Percentiles rank a stretch among this genome's conserved stretches.
Evolutionary conservation across 2,888 invertebrate species (phyloP).

Genomic region (Actias luna): DNA sequence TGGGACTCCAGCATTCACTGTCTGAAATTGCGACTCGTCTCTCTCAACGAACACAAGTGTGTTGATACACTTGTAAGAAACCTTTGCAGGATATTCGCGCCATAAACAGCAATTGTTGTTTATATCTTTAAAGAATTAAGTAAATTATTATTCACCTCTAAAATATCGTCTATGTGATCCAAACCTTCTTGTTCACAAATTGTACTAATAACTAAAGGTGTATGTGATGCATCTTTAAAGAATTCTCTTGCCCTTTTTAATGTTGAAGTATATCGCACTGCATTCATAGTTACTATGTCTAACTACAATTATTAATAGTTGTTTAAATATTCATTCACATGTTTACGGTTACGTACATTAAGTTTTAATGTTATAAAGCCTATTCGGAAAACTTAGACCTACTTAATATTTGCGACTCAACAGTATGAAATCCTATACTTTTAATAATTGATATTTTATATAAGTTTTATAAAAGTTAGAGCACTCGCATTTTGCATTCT

Average conservation of each 20-base stretch:
- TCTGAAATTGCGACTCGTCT: too few relatives aligned
- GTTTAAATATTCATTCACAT: background rate
- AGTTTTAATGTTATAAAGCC: too few relatives aligned
- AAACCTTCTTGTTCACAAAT: slow-evolving; percentile 56
- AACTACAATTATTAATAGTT: slow-evolving; percentile 34
- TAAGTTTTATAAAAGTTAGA: too few relatives aligned
- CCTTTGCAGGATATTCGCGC: background rate
- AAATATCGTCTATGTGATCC: slow-evolving; percentile 50
- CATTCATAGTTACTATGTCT: slow-evolving; percentile 45
- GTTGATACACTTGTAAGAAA: too few relatives aligned
- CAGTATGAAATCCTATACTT: too few relatives aligned
- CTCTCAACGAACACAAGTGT: too few relatives aligned
- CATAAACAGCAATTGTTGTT: background rate
- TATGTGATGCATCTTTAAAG: slow-evolving; percentile 29
- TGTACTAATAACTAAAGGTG: slow-evolving; percentile 44
- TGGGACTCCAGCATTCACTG: too few relatives aligned
- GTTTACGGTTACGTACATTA: too few relatives aligned
- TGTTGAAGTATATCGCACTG: slow-evolving; percentile 35
- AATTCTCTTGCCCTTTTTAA: slow-evolving; percentile 35
- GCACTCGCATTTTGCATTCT: too few relatives aligned
- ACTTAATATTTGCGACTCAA: too few relatives aligned
- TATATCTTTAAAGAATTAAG: background rate
- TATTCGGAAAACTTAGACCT: too few relatives aligned
- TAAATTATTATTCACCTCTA: slow-evolving; percentile 36
- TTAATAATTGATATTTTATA: too few relatives aligned